Conservation (phyloP, 2,888 invertebrate genomes). For the Lasiommata megera region DNA sequence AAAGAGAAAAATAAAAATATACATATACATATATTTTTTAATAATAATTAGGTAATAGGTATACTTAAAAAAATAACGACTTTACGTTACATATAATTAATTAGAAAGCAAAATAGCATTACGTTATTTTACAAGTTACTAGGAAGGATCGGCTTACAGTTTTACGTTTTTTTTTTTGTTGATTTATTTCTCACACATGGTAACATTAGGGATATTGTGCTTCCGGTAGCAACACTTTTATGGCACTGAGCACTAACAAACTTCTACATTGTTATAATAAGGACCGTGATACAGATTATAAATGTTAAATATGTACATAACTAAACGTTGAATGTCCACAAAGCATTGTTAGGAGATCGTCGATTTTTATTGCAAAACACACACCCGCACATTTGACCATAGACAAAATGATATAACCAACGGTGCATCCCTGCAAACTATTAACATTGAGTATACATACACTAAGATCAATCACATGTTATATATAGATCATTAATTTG, state of each 20-base stretch:
- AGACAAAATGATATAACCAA: background rate
- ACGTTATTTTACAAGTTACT: constrained; percentile 60
- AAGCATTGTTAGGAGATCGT: constrained; percentile 20
- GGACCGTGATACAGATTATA: constrained; percentile 53
- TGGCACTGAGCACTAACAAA: constrained; percentile 71
- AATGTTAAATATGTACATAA: background rate
- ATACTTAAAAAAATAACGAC: constrained; percentile 61
- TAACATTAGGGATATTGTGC: constrained; percentile 70
- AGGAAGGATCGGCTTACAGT: constrained; percentile 62
- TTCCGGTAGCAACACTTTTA: constrained; percentile 75
- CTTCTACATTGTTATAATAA: constrained; percentile 72
- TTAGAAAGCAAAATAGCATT: constrained; percentile 69
- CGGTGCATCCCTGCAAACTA: background rate
- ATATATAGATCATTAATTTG: no score
- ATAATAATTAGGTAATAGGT: constrained; percentile 44
- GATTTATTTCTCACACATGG: constrained; percentile 57
- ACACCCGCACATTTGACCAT: background rate
- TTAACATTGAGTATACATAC: no score
- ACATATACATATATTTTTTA: constrained; percentile 42
- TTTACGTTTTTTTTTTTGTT: constrained; percentile 36
- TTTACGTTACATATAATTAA: constrained; percentile 45
- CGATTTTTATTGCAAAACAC: constrained; percentile 3
- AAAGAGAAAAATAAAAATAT: constrained; percentile 56
- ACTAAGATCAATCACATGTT: no score
- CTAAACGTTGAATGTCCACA: constrained; percentile 37